These are phyloP conservation scores for Cheumatopsyche charites DNA, from an alignment of 1,140 invertebrate species.

Conservation along the genomic window DNA sequence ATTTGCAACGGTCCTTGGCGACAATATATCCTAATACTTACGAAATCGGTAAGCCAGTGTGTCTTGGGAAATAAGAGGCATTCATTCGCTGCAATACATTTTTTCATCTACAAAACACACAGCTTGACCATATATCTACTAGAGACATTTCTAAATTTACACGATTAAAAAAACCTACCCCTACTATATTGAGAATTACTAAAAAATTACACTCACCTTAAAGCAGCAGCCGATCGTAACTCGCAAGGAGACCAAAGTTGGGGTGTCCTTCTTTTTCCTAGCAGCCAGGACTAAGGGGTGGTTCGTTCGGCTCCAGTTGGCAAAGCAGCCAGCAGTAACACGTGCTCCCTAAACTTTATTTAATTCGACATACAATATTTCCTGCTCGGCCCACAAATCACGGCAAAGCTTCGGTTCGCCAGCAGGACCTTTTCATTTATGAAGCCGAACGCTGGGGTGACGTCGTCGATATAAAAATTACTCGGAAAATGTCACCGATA, in stretches of 20 bases:
- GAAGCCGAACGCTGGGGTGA: background rate
- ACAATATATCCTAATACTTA: conserved; percentile 45
- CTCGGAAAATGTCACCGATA: background rate
- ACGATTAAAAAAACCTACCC: too few relatives aligned
- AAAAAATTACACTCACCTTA: conserved; percentile 10
- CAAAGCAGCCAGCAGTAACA: conserved; percentile 24
- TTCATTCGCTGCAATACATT: conserved; percentile 33
- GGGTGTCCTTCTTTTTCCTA: conserved; percentile 9
- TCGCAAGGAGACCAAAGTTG: conserved; percentile 24
- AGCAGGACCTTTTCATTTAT: conserved; percentile 29
- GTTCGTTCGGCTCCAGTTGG: conserved; percentile 24
- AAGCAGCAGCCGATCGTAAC: conserved; percentile 30
- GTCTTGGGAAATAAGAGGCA: conserved; percentile 45
- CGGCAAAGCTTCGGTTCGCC: background rate
- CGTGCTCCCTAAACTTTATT: conserved; percentile 40
- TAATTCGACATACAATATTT: conserved; percentile 40
- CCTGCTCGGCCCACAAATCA: conserved; percentile 38
- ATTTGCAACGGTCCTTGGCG: conserved; percentile 36
- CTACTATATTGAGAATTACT: too few relatives aligned
- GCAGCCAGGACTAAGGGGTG: background rate
- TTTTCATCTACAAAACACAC: conserved; percentile 1
- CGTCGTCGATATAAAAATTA: conserved; percentile 21
- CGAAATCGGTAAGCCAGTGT: conserved; percentile 37
- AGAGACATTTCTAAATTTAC: too few relatives aligned
- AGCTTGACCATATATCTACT: background rate